phyloP scores from a whole-genome alignment of 1,140 invertebrate genomes.

The Lerema accius region DNA sequence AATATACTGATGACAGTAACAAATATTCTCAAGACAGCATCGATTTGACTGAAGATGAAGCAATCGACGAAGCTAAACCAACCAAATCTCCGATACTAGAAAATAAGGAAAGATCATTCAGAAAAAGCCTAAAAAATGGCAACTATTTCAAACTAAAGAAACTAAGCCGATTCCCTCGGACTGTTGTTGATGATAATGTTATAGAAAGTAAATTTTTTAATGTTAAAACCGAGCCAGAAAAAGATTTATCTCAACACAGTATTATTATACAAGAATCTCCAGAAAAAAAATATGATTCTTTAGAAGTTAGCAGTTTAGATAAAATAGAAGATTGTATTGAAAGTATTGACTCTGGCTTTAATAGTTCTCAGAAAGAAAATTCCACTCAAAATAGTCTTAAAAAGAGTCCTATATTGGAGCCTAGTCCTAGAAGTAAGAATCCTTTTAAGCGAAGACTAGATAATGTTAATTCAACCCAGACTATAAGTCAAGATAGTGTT shows the following conservation, averaged over 20 bases:
- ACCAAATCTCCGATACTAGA: constrained; percentile 72
- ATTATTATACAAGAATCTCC: constrained; percentile 54
- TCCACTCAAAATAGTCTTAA: constrained; percentile 44
- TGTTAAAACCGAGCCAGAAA: constrained; percentile 11
- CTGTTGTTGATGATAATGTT: constrained; percentile 64
- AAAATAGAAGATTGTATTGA: constrained; percentile 39
- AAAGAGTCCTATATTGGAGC: constrained; percentile 55
- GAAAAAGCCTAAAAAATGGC: constrained; percentile 55
- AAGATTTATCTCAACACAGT: constrained; percentile 27
- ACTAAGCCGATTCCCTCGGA: constrained; percentile 75
- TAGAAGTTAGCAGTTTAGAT: constrained; percentile 28
- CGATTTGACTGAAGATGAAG: constrained; percentile 40
- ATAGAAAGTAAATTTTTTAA: constrained; percentile 79
- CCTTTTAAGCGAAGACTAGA: constrained; percentile 45
- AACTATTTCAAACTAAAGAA: constrained; percentile 59
- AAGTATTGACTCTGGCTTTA: constrained; percentile 39
- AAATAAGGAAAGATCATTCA: constrained; percentile 67
- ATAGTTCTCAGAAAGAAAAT: constrained; percentile 61
- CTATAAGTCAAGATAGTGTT: no score
- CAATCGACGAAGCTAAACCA: constrained; percentile 23
- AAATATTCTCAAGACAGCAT: constrained; percentile 41
- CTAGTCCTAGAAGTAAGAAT: constrained; percentile 49
- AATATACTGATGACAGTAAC: constrained; percentile 43
- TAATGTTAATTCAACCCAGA: no score
- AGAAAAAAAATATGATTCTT: constrained; percentile 37